Conservation (phyloP, 30 jellyfish, hydroid and myxozoan species). For the Turritopsis rubra region DNA sequence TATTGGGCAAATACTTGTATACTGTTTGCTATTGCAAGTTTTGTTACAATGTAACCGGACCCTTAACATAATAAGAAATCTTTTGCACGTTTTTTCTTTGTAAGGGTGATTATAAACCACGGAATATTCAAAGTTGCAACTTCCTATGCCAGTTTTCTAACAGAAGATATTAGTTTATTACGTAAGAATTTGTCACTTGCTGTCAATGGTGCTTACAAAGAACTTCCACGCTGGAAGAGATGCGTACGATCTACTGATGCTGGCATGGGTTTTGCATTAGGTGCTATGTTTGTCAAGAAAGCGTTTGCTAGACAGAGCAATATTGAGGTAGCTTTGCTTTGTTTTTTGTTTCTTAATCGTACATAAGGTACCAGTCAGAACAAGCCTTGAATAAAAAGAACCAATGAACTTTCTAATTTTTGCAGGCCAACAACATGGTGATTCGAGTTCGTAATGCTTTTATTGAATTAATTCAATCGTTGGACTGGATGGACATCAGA, state of each 20-base stretch:
- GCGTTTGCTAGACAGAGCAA: constrained; percentile 54
- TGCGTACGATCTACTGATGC: constrained; percentile 48
- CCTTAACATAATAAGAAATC: too few species aligned
- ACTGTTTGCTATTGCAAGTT: too few species aligned
- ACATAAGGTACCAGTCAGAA: not conserved
- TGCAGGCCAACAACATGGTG: constrained; percentile 65
- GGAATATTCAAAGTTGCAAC: constrained; percentile 39
- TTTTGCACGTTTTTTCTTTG: not conserved
- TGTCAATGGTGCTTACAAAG: constrained; percentile 39
- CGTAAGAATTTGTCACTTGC: constrained; percentile 54
- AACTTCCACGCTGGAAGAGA: constrained; percentile 68
- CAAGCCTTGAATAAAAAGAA: not conserved
- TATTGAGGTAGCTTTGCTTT: constrained; percentile 31
- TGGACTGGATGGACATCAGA: constrained; percentile 82
- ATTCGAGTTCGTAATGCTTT: constrained; percentile 59
- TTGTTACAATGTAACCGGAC: too few species aligned
- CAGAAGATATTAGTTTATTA: constrained; percentile 61
- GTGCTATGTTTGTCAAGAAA: constrained; percentile 70
- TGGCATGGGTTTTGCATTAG: constrained; percentile 73
- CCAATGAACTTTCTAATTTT: too few species aligned
- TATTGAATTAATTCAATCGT: constrained; percentile 29
- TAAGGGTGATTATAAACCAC: constrained; percentile 43
- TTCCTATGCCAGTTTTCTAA: constrained; percentile 30
- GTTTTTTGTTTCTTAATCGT: not conserved
- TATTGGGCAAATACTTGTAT: too few species aligned